Percentiles rank a stretch among this genome's conserved stretches.
Conservation (phyloP, 2,797 vertebrate genomes). For the Fringilla coelebs region DNA sequence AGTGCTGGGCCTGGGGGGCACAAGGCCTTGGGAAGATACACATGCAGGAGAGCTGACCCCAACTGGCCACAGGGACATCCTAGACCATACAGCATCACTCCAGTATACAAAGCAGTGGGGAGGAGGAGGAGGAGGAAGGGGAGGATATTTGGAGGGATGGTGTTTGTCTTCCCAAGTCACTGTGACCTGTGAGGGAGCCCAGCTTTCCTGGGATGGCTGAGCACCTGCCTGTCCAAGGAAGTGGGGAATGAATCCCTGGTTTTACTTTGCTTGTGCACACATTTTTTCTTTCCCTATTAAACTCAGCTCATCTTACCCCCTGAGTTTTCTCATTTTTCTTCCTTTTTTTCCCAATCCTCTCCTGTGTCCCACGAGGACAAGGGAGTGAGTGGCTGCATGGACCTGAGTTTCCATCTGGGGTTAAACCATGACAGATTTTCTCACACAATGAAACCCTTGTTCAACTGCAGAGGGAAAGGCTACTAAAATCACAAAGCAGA, state of each 20-base stretch:
- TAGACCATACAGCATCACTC: rapidly evolving
- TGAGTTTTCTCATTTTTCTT: not conserved
- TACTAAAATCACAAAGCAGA: not conserved
- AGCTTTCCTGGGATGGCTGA: not conserved
- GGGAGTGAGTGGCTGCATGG: rapidly evolving
- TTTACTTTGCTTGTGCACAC: not conserved
- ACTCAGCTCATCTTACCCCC: not conserved
- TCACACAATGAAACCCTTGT: not conserved
- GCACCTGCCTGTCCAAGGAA: not conserved
- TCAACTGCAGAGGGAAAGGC: not conserved
- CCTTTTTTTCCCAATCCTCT: not conserved
- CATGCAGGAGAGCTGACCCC: not conserved
- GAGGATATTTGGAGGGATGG: not conserved
- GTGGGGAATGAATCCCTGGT: not conserved
- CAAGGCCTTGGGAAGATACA: not conserved
- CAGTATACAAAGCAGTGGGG: not conserved
- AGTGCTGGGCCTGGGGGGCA: not conserved
- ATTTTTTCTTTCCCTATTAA: not conserved
- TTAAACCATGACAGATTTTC: not conserved
- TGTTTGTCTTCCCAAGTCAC: not conserved
- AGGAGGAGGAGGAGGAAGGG: not conserved
- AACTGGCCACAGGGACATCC: not conserved
- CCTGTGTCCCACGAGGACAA: not conserved
- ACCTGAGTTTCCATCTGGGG: not conserved
- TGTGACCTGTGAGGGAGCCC: rapidly evolving